Evolutionary conservation across 2,113 vertebrate genomes (phyloP), one percentile per base, ranked within the genome.

Genomic region (Notothenia rossii): DNA sequence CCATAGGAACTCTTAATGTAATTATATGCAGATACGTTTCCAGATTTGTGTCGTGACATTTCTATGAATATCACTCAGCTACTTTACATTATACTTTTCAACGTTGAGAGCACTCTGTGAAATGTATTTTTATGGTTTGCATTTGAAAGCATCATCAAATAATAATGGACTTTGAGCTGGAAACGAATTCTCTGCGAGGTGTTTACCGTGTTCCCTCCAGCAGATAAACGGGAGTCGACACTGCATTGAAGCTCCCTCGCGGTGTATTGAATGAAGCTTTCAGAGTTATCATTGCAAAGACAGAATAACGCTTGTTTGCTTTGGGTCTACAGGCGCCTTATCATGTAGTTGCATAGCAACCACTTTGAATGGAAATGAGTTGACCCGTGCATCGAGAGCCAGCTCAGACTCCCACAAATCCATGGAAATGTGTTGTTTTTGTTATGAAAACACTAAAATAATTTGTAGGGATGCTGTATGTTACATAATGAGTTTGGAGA

Each of bases 271-370:
- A 54, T 63, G 48, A 86, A 43, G 73, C 61, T 75, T 45, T 85
- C 77, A 75, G 69, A 75, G 49, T 71, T 63, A 53, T 86, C 79
- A 63, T 55, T 22, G 43, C 84, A 70, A 77, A 90, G 53, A 79
- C 53, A 64, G 66, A 79, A 64, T 55, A 72, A 77, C 79, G 72
- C 74, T 54, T 83, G 81, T 89, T 89, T 88, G 85, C 85, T 89
- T 75, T 72, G 74, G 72, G 67, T 77, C 78, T 76, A 77, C 66
- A 46, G 66, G 64, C 63, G 51, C 18, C 67, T 6, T 7, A 81
- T 78, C 33, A 22, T 81, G 76, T 75, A 3, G 90, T 92, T 92
- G 90, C 90, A 83, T 92, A 88, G 90, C 90, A 92, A 92, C 88
- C 53, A 18, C 49, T 83, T 40, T 48, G 67, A 86, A 83, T 61